Base-by-base conservation (phyloP, 2,797 vertebrate genomes). In the Argya squamiceps region DNA sequence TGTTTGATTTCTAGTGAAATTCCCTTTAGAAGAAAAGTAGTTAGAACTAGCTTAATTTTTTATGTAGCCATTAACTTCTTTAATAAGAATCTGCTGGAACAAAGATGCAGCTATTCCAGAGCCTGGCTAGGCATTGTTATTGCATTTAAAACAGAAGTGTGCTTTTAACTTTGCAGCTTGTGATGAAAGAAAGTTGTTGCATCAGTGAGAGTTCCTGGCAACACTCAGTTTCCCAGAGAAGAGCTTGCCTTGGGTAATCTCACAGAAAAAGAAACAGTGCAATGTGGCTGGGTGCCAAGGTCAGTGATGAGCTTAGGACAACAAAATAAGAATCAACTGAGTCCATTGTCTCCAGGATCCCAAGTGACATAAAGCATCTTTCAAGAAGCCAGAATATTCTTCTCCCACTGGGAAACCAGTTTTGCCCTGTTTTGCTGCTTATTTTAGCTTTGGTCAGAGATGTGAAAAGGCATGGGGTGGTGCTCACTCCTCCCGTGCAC, bases 191-290 rank as follows among this genome's bases (percentile, higher is more conserved):
- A 78, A 62, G 59, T 52, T 46, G 41, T 74, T 95, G 68, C 78
- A 83, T 47, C 84, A 91, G 60, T 22, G 44, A 30, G 52, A 93
- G 71, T 70, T 96, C 29, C 81, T 82, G 64, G 47, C 49, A 88
- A 39, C 21, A 29, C 44, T 83, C 22, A 17, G 19, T 44, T 75
- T 93, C 58, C 39, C 58, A 78, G 74, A 84, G 41, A 71, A 12
- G 19, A 89, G 18, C 41, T 79, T 79, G 74, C 17, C 81, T 96
- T 95, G 78, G 8, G 73, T 71, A 79, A 80, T 80, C 46, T 83
- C 41, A 43, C 27, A 64, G 75, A 67, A 74, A 84, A 90, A 65
- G 59, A 41, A 85, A 53, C 43, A 77, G 15, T 12, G 53, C 53
- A 50, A 27, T 0, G 7, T 46, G 36, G 17, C 56, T 34, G 46